These are phyloP conservation scores for Trinectes maculatus DNA, from an alignment of 2,113 vertebrate species.

Conservation along the genomic window DNA sequence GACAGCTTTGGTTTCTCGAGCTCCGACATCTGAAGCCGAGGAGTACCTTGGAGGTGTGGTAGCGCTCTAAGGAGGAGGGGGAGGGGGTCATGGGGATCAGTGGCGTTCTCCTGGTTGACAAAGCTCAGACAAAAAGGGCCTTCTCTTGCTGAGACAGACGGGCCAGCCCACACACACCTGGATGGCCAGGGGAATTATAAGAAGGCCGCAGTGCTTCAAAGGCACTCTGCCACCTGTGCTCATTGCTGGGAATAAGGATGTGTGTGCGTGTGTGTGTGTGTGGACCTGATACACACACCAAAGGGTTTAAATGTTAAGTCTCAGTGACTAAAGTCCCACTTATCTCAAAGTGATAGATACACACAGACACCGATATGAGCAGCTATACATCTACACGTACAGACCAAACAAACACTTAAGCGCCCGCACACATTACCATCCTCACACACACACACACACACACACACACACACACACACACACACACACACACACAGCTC, in stretches of 20 bases:
- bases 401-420: slow-evolving; percentile 69
- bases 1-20: slow-evolving; percentile 85
- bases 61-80: slow-evolving; percentile 35
- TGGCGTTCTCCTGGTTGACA: slow-evolving; percentile 89
- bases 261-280: slow-evolving; percentile 36
- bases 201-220: slow-evolving; percentile 76
- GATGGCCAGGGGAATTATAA: slow-evolving; percentile 76
- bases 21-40: slow-evolving; percentile 87
- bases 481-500: slow-evolving; percentile 23
- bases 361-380: slow-evolving; percentile 49
- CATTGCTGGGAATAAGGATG: slow-evolving; percentile 45
- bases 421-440: not conserved
- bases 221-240: slow-evolving; percentile 78
- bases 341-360: slow-evolving; percentile 66
- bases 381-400: slow-evolving; percentile 62
- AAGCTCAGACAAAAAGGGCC: slow-evolving; percentile 91
- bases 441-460: slow-evolving; percentile 14
- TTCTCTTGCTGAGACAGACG: slow-evolving; percentile 87
- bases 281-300: slow-evolving; percentile 44
- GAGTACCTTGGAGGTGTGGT: slow-evolving; percentile 84
- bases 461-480: slow-evolving; percentile 16
- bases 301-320: slow-evolving; percentile 68
- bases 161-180: slow-evolving; percentile 95
- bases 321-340: slow-evolving; percentile 60
- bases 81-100: slow-evolving; percentile 87